Percentiles rank a stretch among this genome's conserved stretches.
Conservation (phyloP, 2,113 vertebrate genomes). For the Thunnus maccoyii region DNA sequence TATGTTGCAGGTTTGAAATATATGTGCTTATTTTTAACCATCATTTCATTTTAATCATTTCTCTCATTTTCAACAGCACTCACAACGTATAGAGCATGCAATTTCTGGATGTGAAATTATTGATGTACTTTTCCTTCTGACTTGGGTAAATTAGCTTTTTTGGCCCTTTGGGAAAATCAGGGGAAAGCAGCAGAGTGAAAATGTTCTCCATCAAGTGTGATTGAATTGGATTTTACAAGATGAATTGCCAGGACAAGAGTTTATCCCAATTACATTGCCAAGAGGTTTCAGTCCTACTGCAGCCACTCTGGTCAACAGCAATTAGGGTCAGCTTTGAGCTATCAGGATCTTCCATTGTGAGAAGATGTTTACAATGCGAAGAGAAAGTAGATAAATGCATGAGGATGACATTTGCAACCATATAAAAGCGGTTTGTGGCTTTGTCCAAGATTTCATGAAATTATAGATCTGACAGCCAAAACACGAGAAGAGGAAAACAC, state of each 20-base stretch:
- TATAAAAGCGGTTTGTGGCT: conserved; percentile 54
- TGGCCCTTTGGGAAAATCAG: conserved; percentile 58
- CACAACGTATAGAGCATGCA: conserved; percentile 44
- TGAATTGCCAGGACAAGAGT: conserved; percentile 78
- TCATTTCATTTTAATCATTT: conserved; percentile 49
- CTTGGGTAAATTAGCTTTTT: conserved; percentile 73
- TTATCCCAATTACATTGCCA: conserved; percentile 79
- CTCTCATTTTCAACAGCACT: conserved; percentile 32
- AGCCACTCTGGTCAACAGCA: conserved; percentile 74
- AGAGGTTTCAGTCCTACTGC: conserved; percentile 67
- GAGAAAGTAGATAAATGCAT: conserved; percentile 64
- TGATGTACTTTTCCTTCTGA: conserved; percentile 64
- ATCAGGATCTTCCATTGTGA: conserved; percentile 65
- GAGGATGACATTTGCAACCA: conserved; percentile 36
- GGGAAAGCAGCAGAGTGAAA: conserved; percentile 64
- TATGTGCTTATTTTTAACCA: conserved; percentile 20
- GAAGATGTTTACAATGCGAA: conserved; percentile 61
- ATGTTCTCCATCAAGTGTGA: conserved; percentile 79
- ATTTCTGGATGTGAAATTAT: conserved; percentile 73
- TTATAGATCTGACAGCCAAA: conserved; percentile 71
- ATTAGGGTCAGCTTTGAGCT: conserved; percentile 72
- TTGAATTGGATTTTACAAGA: conserved; percentile 83
- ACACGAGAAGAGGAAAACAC: conserved; percentile 55
- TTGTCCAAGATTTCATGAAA: conserved; percentile 58
- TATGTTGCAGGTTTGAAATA: conserved; percentile 24